These are phyloP conservation scores for Ahaetulla prasina DNA, from an alignment of 2,113 vertebrate species.

Conservation along the genomic window DNA sequence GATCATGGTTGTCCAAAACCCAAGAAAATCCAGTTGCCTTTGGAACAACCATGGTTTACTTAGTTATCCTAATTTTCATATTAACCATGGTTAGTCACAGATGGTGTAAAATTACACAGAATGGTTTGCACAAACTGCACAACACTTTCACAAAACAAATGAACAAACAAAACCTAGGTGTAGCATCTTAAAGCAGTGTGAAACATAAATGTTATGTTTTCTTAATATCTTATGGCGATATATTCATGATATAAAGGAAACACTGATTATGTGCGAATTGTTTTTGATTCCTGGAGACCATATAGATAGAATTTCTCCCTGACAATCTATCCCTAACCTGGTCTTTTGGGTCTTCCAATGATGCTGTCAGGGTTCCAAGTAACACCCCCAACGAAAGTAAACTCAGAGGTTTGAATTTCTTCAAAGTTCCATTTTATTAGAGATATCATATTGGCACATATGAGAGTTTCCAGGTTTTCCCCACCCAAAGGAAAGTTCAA, in stretches of 20 bases:
- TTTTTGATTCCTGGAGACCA: not conserved
- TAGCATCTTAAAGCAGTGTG: not conserved
- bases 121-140: not conserved
- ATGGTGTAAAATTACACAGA: not conserved
- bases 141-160: not conserved
- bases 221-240: not conserved
- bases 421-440: too few relatives aligned
- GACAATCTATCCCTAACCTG: not conserved
- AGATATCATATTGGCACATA: rapidly evolving
- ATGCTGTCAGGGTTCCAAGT: not conserved
- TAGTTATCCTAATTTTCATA: not conserved
- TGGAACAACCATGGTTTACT: not conserved
- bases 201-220: not conserved
- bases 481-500: too few relatives aligned
- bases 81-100: too few relatives aligned
- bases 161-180: not conserved
- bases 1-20: too few relatives aligned
- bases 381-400: too few relatives aligned
- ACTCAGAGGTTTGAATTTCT: too few relatives aligned
- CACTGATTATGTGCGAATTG: too few relatives aligned
- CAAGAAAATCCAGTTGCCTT: too few relatives aligned
- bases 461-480: too few relatives aligned
- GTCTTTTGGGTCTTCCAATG: not conserved
- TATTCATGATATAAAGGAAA: not conserved
- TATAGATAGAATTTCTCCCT: not conserved